phyloP scores from a whole-genome alignment of 2,797 vertebrate genomes.

The Denticeps clupeoides region DNA sequence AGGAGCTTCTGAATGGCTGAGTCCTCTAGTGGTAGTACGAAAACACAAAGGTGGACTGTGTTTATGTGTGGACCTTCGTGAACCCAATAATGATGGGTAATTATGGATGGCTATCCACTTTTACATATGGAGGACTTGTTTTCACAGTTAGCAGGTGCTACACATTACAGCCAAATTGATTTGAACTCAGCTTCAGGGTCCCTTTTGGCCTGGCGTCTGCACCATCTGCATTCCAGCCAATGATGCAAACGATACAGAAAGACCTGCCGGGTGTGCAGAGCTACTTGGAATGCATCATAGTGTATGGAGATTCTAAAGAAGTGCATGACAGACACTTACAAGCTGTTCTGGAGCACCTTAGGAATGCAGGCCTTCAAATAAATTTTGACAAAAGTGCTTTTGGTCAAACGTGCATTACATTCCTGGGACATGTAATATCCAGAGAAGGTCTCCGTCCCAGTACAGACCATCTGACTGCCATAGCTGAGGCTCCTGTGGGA shows the following conservation, averaged over 20 bases:
- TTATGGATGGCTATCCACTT: slow-evolving; percentile 8
- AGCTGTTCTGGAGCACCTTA: too few species aligned
- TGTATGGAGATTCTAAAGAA: too few species aligned
- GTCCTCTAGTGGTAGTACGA: not conserved
- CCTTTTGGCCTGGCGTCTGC: not conserved
- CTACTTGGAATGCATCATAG: too few species aligned
- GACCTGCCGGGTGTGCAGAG: slow-evolving; percentile 8
- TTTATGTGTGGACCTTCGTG: not conserved
- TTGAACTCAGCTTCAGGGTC: not conserved
- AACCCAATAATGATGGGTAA: slow-evolving; percentile 5
- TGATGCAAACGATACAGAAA: not conserved
- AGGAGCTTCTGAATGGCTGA: not conserved
- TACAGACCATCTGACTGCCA: too few species aligned
- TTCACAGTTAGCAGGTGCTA: not conserved
- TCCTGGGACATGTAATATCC: too few species aligned
- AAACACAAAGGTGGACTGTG: not conserved
- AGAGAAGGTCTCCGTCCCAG: too few species aligned
- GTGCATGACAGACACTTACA: too few species aligned
- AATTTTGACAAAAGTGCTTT: too few species aligned
- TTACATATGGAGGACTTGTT: slow-evolving; percentile 6
- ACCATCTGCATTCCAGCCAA: slow-evolving; percentile 4
- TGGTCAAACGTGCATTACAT: too few species aligned
- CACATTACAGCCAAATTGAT: slow-evolving; percentile 2
- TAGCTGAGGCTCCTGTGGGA: too few species aligned
- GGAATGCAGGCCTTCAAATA: too few species aligned